Percentiles rank a stretch among this genome's conserved stretches.
Evolutionary conservation across 92 coral and sea anemone genomes (phyloP).

Genomic region (Blastomussa wellsi): DNA sequence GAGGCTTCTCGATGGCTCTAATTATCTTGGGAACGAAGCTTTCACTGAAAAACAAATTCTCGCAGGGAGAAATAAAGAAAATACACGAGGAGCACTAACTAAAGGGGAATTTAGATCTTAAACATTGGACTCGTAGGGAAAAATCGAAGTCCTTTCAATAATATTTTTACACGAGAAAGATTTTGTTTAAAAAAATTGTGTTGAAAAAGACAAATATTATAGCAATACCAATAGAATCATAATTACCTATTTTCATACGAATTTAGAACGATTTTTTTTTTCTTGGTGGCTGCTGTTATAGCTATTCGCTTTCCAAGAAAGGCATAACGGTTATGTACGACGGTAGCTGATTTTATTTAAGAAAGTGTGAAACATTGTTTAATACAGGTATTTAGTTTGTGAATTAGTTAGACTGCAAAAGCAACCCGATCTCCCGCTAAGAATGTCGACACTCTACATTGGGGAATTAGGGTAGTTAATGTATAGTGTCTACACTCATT

Average conservation of each 20-base stretch:
- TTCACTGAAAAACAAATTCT: neutral
- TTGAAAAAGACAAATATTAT: neutral
- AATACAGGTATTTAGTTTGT: neutral
- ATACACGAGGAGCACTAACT: neutral
- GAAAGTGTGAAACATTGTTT: neutral
- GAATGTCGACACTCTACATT: no score
- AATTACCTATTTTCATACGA: conserved; percentile 17
- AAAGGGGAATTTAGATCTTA: neutral
- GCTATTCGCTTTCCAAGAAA: neutral
- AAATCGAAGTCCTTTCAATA: neutral
- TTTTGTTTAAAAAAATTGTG: neutral
- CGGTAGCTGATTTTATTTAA: conserved; percentile 2
- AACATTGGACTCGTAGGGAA: neutral
- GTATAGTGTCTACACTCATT: no score
- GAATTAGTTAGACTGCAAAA: neutral
- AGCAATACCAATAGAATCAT: neutral
- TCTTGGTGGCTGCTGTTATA: neutral
- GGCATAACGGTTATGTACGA: neutral
- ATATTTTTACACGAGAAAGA: neutral
- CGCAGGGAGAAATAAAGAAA: neutral
- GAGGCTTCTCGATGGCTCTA: neutral
- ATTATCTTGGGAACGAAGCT: neutral
- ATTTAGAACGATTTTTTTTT: neutral
- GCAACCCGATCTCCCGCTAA: no score
- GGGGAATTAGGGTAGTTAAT: no score